A percentile compares a stretch with the other conserved stretches of the same genome.
These are phyloP conservation scores for Coregonus sp. DNA, from an alignment of 2,797 vertebrate genomes.

Conservation along the genomic window DNA sequence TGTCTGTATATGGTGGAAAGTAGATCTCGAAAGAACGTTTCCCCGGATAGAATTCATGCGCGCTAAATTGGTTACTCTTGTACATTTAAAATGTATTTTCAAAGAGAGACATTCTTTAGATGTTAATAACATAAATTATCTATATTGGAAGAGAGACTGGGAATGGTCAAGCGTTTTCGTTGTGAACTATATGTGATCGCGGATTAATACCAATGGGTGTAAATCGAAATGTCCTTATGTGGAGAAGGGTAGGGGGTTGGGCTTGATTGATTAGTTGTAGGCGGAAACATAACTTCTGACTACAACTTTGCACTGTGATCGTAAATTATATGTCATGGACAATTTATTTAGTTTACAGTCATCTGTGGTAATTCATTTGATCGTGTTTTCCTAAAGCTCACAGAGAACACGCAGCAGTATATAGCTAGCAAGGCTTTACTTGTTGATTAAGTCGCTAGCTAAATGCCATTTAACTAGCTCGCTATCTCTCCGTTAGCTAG, in stretches of 20 bases:
- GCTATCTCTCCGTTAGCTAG: conserved; percentile 8
- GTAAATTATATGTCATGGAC: conserved; percentile 5
- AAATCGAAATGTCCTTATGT: conserved; percentile 59
- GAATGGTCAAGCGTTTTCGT: rapidly evolving
- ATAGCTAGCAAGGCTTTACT: neutral
- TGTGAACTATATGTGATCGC: conserved; percentile 43
- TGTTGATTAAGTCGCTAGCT: conserved; percentile 10
- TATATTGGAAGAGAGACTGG: rapidly evolving
- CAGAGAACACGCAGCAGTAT: neutral
- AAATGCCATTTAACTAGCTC: conserved; percentile 13
- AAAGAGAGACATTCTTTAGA: neutral
- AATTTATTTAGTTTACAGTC: neutral
- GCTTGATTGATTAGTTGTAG: conserved; percentile 32
- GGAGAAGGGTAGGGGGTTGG: conserved; percentile 50
- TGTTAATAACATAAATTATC: neutral
- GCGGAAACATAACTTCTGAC: conserved; percentile 50
- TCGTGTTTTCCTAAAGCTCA: neutral
- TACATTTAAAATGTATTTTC: neutral
- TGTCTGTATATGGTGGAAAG: conserved; percentile 87
- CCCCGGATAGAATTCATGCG: conserved; percentile 6
- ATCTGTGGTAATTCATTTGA: conserved; percentile 1
- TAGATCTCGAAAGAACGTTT: conserved; percentile 55
- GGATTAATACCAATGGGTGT: conserved; percentile 27
- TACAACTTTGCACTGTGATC: conserved; percentile 51
- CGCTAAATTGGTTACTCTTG: neutral